Conservation (phyloP, 2,113 vertebrate species). For the Ceyx margarethae region DNA sequence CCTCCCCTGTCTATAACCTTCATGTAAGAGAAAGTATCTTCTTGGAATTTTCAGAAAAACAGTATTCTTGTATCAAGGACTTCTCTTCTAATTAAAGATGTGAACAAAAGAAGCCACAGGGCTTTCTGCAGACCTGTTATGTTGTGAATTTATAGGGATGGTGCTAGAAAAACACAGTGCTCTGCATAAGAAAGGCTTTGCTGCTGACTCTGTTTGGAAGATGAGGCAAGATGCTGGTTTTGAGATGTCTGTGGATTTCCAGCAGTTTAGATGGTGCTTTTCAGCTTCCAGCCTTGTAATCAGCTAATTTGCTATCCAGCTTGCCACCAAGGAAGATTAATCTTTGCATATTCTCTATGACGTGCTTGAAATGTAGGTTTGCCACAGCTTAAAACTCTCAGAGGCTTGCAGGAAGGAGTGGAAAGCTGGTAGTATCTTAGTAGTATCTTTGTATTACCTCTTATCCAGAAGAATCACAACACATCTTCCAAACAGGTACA, state of each 20-base stretch:
- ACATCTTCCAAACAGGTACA: neutral
- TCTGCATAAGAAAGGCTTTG: neutral
- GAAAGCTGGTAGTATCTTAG: neutral
- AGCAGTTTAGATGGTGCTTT: neutral
- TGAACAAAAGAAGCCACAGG: neutral
- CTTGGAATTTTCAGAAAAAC: neutral
- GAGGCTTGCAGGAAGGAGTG: neutral
- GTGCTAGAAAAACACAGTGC: neutral
- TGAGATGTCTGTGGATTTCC: neutral
- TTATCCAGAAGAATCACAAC: neutral
- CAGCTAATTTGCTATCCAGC: neutral
- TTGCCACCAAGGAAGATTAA: neutral
- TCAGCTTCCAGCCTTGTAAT: neutral
- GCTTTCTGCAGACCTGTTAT: neutral
- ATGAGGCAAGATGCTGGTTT: neutral
- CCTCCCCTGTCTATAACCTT: neutral
- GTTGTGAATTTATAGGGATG: neutral
- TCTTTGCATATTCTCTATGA: neutral
- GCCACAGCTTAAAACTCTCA: neutral
- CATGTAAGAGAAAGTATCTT: neutral
- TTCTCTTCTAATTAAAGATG: conserved; percentile 20
- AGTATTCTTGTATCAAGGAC: neutral
- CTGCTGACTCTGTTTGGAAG: neutral
- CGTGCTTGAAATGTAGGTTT: neutral
- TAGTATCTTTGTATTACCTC: neutral